These are phyloP conservation scores for Agonum fuliginosum DNA, from an alignment of 2,888 invertebrate species.

Conservation along the genomic window DNA sequence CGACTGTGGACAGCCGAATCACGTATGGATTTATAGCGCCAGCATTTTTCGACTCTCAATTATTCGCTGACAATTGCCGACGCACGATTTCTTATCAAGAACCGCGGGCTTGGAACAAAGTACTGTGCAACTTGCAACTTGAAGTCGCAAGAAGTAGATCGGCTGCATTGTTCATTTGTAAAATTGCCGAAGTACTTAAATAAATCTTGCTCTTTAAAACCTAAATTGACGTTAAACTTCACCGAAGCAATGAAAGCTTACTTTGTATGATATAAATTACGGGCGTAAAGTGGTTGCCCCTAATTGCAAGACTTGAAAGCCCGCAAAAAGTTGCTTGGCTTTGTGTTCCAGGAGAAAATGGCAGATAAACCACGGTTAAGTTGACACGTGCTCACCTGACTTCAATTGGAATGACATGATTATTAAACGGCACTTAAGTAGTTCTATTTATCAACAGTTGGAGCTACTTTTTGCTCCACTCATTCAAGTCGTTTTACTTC, in stretches of 20 bases:
- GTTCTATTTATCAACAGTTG: conserved; percentile 7
- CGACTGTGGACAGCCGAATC: conserved; percentile 26
- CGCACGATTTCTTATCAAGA: conserved; percentile 13
- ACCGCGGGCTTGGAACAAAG: conserved; percentile 25
- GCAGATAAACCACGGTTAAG: conserved; percentile 37
- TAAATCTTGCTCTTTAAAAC: conserved; percentile 46
- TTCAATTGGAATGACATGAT: conserved; percentile 46
- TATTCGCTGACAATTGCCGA: conserved; percentile 46
- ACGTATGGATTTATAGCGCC: conserved; percentile 47
- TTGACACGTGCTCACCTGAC: conserved; percentile 26
- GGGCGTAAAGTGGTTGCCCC: conserved; percentile 39
- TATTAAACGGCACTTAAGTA: conserved; percentile 14
- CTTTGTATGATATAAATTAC: conserved; percentile 52
- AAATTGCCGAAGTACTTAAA: conserved; percentile 45
- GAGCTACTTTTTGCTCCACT: neutral
- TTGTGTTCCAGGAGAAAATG: conserved; percentile 37
- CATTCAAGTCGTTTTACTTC: neutral
- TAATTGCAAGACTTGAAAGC: conserved; percentile 30
- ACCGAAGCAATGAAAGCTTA: conserved; percentile 36
- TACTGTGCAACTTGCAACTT: conserved; percentile 16
- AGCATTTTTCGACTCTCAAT: conserved; percentile 47
- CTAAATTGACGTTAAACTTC: conserved; percentile 53
- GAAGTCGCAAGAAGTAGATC: conserved; percentile 49
- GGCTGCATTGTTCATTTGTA: conserved; percentile 54
- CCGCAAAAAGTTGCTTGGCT: conserved; percentile 24